These are phyloP conservation scores for Formica exsecta DNA, from an alignment of 1,140 invertebrate genomes.

Conservation along the genomic window DNA sequence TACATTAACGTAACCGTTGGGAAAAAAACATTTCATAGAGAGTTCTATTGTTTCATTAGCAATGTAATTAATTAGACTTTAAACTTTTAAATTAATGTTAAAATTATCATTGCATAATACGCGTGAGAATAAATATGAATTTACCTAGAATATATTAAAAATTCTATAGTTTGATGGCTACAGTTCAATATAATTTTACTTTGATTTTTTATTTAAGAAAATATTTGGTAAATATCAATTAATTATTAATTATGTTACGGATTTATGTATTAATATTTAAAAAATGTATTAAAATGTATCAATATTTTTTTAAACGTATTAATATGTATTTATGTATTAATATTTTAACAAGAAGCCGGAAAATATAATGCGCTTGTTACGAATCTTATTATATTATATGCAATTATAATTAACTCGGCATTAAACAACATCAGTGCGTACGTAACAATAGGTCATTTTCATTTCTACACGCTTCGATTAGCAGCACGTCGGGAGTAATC, in stretches of 20 bases:
- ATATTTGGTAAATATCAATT: background rate
- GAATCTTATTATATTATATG: conserved; percentile 26
- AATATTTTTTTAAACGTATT: too few relatives aligned
- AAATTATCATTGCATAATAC: background rate
- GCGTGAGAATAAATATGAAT: background rate
- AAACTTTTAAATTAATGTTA: background rate
- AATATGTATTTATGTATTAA: too few relatives aligned
- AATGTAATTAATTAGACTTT: background rate
- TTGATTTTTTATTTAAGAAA: background rate
- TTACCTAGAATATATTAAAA: background rate
- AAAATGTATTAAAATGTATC: too few relatives aligned
- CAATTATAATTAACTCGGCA: conserved; percentile 46
- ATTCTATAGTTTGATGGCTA: background rate
- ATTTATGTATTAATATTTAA: too few relatives aligned
- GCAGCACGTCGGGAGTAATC: background rate
- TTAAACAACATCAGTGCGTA: conserved; percentile 9
- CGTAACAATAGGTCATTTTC: conserved; percentile 56
- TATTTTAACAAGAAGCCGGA: background rate
- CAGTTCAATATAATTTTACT: background rate
- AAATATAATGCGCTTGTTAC: background rate
- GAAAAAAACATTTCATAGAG: background rate
- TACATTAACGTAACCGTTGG: background rate
- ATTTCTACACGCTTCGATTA: conserved; percentile 44
- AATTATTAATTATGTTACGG: background rate
- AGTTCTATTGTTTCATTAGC: background rate